Conservation (phyloP, 1,140 invertebrate species). For the Mycetomoellerius zeteki region DNA sequence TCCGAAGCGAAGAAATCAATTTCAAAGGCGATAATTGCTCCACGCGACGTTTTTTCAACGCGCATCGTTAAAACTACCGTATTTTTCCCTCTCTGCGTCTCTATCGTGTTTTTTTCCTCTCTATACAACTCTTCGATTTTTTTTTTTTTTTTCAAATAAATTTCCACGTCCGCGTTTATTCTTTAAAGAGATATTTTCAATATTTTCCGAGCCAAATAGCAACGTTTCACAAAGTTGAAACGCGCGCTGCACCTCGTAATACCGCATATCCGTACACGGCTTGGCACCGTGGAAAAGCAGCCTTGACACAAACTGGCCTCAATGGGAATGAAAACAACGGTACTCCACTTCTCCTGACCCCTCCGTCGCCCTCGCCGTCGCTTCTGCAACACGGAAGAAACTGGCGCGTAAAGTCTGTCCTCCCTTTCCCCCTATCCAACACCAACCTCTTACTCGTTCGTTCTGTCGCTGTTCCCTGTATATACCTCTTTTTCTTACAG, state of each 20-base stretch:
- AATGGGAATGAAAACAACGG: slow-evolving; percentile 75
- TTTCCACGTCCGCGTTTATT: not conserved
- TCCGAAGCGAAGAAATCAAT: not conserved
- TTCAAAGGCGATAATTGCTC: not conserved
- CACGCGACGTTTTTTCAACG: not conserved
- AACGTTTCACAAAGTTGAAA: slow-evolving; percentile 40
- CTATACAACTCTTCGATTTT: no score
- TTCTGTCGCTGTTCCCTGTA: slow-evolving; percentile 37
- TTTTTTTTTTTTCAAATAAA: not conserved
- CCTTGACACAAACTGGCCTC: slow-evolving; percentile 72
- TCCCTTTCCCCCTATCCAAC: not conserved
- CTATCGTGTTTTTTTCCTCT: not conserved
- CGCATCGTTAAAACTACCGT: not conserved
- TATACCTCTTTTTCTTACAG: not conserved
- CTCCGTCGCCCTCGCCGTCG: slow-evolving; percentile 29
- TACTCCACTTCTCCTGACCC: slow-evolving; percentile 51
- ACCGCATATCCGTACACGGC: slow-evolving; percentile 41
- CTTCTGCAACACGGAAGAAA: slow-evolving; percentile 38
- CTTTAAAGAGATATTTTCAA: slow-evolving; percentile 25
- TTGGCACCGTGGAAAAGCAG: slow-evolving; percentile 68
- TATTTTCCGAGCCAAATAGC: slow-evolving; percentile 17
- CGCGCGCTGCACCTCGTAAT: slow-evolving; percentile 35
- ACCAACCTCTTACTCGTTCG: slow-evolving; percentile 2
- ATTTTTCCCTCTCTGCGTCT: not conserved
- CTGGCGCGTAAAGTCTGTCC: slow-evolving; percentile 51